Percentiles rank a stretch among this genome's conserved stretches.
Conservation (phyloP, 1,140 invertebrate genomes). For the Nylanderia fulva region DNA sequence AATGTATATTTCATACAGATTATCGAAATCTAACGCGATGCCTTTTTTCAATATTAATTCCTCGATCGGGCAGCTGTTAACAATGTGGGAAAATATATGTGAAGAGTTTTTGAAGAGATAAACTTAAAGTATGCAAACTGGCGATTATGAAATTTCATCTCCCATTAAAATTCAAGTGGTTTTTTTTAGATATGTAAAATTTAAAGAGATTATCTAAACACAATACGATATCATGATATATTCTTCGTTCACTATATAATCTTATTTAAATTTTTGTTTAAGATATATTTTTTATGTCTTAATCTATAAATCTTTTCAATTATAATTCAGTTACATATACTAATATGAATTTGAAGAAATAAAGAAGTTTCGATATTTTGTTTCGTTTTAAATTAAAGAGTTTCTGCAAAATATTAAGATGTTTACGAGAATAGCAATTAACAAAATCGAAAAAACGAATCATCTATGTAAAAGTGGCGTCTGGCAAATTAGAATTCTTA, state of each 20-base stretch:
- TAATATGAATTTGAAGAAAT: not conserved
- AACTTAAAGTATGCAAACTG: not conserved
- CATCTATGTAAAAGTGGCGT: not conserved
- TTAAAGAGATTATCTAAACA: not conserved
- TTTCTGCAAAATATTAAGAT: not conserved
- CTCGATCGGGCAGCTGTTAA: not conserved
- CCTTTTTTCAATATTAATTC: not conserved
- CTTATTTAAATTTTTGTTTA: not conserved
- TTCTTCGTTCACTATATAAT: not conserved
- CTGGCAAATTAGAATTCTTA: not conserved
- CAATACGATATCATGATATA: not conserved
- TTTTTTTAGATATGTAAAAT: not conserved
- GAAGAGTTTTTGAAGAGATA: not conserved
- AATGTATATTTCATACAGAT: not conserved
- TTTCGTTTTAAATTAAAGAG: not conserved
- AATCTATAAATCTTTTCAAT: not conserved
- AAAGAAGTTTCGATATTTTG: not conserved
- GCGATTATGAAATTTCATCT: constrained; percentile 27
- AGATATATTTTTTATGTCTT: not conserved
- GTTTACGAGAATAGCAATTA: not conserved
- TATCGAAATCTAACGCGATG: not conserved
- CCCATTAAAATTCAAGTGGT: not conserved
- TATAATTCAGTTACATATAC: not conserved
- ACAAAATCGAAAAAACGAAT: not conserved
- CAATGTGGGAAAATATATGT: not conserved